These are phyloP conservation scores for Trissolcus japonicus DNA, from an alignment of 2,888 invertebrate species.

Conservation along the genomic window DNA sequence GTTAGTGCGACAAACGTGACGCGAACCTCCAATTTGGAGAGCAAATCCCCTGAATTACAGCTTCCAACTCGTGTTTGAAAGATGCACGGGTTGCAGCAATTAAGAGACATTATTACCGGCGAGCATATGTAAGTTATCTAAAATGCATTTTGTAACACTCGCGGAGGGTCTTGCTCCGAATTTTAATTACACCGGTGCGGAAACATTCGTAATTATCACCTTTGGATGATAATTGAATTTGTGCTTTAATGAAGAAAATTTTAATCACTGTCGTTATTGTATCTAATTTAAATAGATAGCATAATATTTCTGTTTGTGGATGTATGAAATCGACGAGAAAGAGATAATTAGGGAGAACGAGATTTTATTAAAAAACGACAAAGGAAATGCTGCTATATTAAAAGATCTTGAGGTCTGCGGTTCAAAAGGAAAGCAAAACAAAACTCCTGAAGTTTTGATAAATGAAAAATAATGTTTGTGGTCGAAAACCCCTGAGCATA, in stretches of 20 bases:
- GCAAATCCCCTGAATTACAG: slow-evolving; percentile 26
- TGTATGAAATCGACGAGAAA: neutral
- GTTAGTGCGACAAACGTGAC: slow-evolving; percentile 12
- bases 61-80: slow-evolving; percentile 27
- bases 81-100: slow-evolving; percentile 29
- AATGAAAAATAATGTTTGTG: slow-evolving; percentile 51
- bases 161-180: neutral
- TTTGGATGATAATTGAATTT: slow-evolving; percentile 10
- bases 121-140: slow-evolving; percentile 26
- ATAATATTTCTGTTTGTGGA: neutral
- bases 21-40: slow-evolving; percentile 17
- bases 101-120: slow-evolving; percentile 28
- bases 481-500: slow-evolving; percentile 9
- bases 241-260: slow-evolving; percentile 16
- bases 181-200: slow-evolving; percentile 19
- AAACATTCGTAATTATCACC: slow-evolving; percentile 8
- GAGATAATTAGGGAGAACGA: neutral
- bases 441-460: slow-evolving; percentile 34
- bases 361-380: no score
- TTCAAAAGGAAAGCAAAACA: no score
- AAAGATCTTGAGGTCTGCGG: no score
- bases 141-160: slow-evolving; percentile 25
- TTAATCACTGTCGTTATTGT: slow-evolving; percentile 2
- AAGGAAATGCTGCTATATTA: no score
- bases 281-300: no score